These are phyloP conservation scores for Drosophila rubida DNA, from an alignment of 2,888 invertebrate species.

Conservation along the genomic window DNA sequence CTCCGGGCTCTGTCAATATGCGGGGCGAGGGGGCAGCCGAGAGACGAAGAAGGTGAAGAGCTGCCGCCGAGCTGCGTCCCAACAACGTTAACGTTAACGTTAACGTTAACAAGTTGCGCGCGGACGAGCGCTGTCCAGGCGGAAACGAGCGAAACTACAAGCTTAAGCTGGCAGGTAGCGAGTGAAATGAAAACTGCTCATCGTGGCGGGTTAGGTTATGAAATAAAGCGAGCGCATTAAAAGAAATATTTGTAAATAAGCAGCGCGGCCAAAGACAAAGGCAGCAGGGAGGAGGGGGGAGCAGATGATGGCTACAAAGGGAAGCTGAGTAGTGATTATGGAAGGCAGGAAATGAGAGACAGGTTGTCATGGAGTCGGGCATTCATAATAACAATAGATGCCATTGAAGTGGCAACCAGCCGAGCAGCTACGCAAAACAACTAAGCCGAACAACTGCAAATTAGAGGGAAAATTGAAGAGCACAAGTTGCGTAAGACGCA, in stretches of 20 bases:
- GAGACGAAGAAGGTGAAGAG: not conserved
- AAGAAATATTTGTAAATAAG: conserved; percentile 21
- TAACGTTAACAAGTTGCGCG: conserved; percentile 69
- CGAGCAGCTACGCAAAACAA: not conserved
- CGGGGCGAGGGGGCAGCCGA: not conserved
- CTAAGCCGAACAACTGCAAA: not conserved
- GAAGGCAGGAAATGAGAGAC: not conserved
- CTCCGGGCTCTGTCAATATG: conserved; percentile 38
- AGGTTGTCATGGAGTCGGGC: not conserved
- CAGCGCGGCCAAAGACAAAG: not conserved
- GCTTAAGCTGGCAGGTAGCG: not conserved
- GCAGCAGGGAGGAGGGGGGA: not conserved
- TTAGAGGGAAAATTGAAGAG: not conserved
- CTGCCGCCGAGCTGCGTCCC: not conserved
- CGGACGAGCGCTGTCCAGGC: conserved; percentile 61
- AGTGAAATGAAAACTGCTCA: conserved; percentile 13
- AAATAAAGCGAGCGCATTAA: conserved; percentile 40
- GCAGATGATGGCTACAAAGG: too few relatives aligned
- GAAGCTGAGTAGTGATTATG: not conserved
- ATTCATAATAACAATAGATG: not conserved
- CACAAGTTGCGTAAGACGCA: not conserved
- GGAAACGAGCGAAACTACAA: conserved; percentile 54
- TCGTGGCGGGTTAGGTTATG: conserved; percentile 17
- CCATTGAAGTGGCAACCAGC: too few relatives aligned
- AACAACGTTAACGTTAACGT: conserved; percentile 52